A percentile compares a stretch with the other conserved stretches of the same genome.
Evolutionary conservation across 2,888 invertebrate genomes (phyloP).

Genomic region (Callimorpha dominula): DNA sequence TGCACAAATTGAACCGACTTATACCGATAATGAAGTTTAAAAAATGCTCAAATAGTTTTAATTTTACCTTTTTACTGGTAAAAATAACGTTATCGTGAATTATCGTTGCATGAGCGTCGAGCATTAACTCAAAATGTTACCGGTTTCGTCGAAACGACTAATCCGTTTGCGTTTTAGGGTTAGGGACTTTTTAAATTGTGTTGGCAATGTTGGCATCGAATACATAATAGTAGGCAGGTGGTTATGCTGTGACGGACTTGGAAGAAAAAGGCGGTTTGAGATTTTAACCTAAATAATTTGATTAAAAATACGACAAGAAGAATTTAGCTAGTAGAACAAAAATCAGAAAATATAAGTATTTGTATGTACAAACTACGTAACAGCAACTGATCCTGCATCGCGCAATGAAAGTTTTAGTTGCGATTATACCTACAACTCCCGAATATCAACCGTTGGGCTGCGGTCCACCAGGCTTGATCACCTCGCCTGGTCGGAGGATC

Average conservation of each 20-base stretch:
- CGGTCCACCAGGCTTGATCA: too few relatives aligned
- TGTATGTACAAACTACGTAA: too few relatives aligned
- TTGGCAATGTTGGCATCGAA: background rate
- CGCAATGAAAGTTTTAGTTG: too few relatives aligned
- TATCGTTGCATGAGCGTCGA: constrained; percentile 50
- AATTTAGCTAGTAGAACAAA: too few relatives aligned
- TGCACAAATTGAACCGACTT: background rate
- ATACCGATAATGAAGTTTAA: constrained; percentile 1
- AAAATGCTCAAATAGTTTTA: constrained; percentile 31
- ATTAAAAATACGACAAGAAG: too few relatives aligned
- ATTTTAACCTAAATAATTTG: background rate
- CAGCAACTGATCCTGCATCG: too few relatives aligned
- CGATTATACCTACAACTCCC: too few relatives aligned
- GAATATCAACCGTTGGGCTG: too few relatives aligned
- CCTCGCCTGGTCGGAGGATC: too few relatives aligned
- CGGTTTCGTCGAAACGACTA: constrained; percentile 54
- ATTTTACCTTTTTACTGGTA: constrained; percentile 35
- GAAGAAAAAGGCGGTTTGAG: background rate
- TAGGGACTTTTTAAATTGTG: constrained; percentile 19
- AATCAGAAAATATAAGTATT: too few relatives aligned
- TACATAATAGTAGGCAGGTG: background rate
- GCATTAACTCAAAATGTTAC: constrained; percentile 51
- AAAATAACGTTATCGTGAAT: constrained; percentile 44
- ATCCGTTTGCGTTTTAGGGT: constrained; percentile 40
- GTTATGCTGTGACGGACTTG: background rate